Evolutionary conservation across 2,888 invertebrate genomes (phyloP).

Genomic region (Cylindroiulus punctatus): DNA sequence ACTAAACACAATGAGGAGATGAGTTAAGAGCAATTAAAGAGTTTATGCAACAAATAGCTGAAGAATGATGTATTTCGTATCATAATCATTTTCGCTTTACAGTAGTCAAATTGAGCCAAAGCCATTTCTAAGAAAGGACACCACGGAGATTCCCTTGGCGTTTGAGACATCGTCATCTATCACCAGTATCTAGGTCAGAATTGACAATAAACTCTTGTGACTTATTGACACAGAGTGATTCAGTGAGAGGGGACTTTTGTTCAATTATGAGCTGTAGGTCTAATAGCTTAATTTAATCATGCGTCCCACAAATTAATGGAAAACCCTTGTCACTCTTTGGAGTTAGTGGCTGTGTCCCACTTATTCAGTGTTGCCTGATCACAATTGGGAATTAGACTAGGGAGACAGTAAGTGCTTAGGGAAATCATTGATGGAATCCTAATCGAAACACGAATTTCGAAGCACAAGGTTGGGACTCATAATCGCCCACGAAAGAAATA

Average conservation of each 20-base stretch:
- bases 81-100: neutral
- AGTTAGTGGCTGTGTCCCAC: neutral
- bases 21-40: neutral
- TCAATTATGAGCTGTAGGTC: neutral
- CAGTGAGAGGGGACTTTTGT: constrained; percentile 4
- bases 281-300: constrained; percentile 24
- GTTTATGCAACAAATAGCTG: neutral
- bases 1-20: neutral
- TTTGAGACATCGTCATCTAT: constrained; percentile 2
- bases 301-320: constrained; percentile 19
- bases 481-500: neutral
- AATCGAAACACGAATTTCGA: neutral
- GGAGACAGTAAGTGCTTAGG: constrained; percentile 3
- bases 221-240: constrained; percentile 12
- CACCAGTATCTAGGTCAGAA: neutral
- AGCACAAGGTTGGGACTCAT: neutral
- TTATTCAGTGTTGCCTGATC: constrained; percentile 25
- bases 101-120: neutral
- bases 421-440: constrained; percentile 19
- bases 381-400: neutral
- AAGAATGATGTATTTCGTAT: neutral
- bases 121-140: neutral
- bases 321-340: neutral
- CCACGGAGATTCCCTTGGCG: neutral
- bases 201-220: constrained; percentile 2